phyloP scores from a whole-genome alignment of 2,888 invertebrate species.

The Poecilus cupreus region DNA sequence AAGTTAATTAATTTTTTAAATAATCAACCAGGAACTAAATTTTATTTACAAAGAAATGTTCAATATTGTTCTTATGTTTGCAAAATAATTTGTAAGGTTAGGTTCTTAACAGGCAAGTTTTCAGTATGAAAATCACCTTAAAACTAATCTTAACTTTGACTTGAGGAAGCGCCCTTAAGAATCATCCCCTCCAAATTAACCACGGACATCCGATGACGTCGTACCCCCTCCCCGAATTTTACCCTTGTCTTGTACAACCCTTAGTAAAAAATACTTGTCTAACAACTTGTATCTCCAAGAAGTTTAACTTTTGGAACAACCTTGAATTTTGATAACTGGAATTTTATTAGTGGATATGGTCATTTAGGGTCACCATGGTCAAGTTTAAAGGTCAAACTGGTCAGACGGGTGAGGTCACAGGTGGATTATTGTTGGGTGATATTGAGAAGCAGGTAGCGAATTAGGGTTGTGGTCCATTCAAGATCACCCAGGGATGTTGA shows the following conservation, averaged over 20 bases:
- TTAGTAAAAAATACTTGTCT: background rate
- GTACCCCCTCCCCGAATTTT: background rate
- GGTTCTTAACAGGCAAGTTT: background rate
- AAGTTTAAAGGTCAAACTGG: slow-evolving; percentile 44
- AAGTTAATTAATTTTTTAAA: slow-evolving; percentile 25
- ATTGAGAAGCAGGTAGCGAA: slow-evolving; percentile 16
- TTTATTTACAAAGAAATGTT: too few species aligned
- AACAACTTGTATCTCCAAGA: slow-evolving; percentile 5
- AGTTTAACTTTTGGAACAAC: background rate
- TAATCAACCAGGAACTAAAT: background rate
- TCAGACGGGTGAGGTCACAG: slow-evolving; percentile 51
- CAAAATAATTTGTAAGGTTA: background rate
- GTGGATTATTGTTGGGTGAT: slow-evolving; percentile 23
- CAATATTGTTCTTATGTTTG: too few species aligned
- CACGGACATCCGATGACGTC: background rate
- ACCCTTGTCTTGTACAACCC: background rate
- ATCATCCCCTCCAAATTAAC: slow-evolving; percentile 15
- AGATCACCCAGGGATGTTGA: background rate
- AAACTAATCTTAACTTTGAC: slow-evolving; percentile 26
- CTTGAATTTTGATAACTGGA: background rate
- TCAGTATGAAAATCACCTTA: background rate
- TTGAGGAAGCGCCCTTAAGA: background rate
- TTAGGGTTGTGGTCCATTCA: slow-evolving; percentile 35
- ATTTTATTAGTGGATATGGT: background rate
- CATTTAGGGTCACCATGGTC: slow-evolving; percentile 40